Percentiles rank a stretch among this genome's conserved stretches.
Evolutionary conservation across 2,888 invertebrate genomes (phyloP).

Genomic region (Lypha dubia): DNA sequence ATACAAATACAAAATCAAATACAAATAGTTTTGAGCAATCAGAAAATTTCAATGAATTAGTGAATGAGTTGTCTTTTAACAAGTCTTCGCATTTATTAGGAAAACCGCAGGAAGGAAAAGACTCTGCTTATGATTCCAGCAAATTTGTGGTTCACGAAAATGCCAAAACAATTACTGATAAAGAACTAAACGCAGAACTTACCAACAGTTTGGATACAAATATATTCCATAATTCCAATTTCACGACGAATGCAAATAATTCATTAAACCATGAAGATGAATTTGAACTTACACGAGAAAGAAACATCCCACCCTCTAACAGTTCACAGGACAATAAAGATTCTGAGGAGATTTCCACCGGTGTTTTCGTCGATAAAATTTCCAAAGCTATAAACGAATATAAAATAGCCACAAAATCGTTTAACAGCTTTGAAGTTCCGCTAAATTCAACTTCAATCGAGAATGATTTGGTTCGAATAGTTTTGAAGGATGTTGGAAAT

Average conservation of each 20-base stretch:
- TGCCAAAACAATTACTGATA: neutral
- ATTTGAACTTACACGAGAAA: neutral
- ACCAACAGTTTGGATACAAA: neutral
- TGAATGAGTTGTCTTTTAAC: neutral
- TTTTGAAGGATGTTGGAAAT: neutral
- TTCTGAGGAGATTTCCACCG: neutral
- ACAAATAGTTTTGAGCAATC: neutral
- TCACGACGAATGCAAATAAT: neutral
- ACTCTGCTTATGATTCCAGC: neutral
- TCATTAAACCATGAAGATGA: neutral
- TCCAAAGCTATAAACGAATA: neutral
- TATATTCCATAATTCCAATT: neutral
- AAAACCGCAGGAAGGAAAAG: neutral
- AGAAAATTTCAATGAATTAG: neutral
- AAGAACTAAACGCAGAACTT: neutral
- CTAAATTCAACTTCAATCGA: neutral
- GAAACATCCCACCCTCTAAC: neutral
- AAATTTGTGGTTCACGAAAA: neutral
- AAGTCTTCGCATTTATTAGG: neutral
- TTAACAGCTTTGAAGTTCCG: neutral
- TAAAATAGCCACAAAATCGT: neutral
- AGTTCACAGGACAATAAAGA: neutral
- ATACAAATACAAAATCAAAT: neutral
- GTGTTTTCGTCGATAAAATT: neutral
- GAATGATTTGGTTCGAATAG: neutral